These are phyloP conservation scores for Clusia tigrina DNA, from an alignment of 2,888 invertebrate species.

Conservation along the genomic window DNA sequence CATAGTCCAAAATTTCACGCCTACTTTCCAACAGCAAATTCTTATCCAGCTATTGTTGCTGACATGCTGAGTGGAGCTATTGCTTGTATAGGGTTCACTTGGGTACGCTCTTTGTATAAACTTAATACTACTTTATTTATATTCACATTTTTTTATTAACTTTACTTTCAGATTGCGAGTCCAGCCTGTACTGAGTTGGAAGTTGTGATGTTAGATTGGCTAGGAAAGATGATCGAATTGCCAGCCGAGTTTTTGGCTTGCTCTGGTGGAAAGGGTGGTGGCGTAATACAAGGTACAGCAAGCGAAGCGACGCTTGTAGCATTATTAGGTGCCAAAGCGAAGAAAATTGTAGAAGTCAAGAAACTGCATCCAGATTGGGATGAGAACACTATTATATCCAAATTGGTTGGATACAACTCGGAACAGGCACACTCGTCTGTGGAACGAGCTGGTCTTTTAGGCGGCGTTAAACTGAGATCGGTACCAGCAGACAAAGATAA, in stretches of 20 bases:
- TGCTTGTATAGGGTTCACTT: constrained; percentile 94
- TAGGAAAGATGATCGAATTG: constrained; percentile 89
- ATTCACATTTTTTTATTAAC: constrained; percentile 6
- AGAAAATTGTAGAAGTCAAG: constrained; percentile 73
- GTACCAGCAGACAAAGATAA: constrained; percentile 78
- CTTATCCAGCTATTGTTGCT: constrained; percentile 91
- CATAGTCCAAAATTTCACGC: constrained; percentile 95
- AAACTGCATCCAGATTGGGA: constrained; percentile 78
- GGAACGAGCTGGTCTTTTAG: constrained; percentile 88
- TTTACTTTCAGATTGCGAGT: constrained; percentile 79
- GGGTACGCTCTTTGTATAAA: constrained; percentile 71
- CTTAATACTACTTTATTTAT: neutral
- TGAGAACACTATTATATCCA: constrained; percentile 76
- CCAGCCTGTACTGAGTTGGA: constrained; percentile 96
- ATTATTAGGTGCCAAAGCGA: constrained; percentile 86
- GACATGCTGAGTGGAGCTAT: constrained; percentile 95
- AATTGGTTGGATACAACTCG: constrained; percentile 87
- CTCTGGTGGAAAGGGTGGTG: constrained; percentile 86
- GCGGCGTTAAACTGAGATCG: constrained; percentile 81
- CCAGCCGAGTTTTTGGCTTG: constrained; percentile 85
- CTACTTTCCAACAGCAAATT: constrained; percentile 93
- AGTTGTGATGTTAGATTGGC: constrained; percentile 94
- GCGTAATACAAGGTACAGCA: constrained; percentile 92
- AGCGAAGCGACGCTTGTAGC: constrained; percentile 94
- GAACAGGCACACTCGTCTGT: constrained; percentile 94